These are phyloP conservation scores for Callionymus lyra DNA, from an alignment of 2,113 vertebrate genomes.

Conservation along the genomic window DNA sequence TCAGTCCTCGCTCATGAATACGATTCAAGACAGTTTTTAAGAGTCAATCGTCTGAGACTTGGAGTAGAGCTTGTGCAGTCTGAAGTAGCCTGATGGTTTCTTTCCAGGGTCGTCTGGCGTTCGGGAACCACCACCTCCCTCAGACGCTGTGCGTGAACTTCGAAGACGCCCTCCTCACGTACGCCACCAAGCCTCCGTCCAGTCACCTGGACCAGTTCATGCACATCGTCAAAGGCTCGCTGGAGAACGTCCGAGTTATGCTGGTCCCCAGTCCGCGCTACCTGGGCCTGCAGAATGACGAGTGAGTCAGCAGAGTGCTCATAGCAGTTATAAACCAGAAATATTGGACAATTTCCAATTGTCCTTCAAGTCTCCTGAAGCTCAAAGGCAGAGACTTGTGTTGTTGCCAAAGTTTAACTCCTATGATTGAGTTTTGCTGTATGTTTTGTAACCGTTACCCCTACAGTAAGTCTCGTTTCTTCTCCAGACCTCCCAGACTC, in stretches of 20 bases:
- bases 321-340: too few species aligned
- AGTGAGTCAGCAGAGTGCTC: slow-evolving; percentile 68
- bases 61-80: too few species aligned
- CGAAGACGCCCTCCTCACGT: slow-evolving; percentile 93
- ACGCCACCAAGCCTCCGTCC: slow-evolving; percentile 95
- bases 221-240: slow-evolving; percentile 94
- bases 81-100: too few species aligned
- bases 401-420: neutral
- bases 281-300: slow-evolving; percentile 89
- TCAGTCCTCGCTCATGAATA: slow-evolving; percentile 58
- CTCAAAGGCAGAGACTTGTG: neutral
- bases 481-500: slow-evolving; percentile 81
- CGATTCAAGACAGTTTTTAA: too few species aligned
- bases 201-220: slow-evolving; percentile 96
- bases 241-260: slow-evolving; percentile 97
- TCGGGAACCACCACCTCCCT: slow-evolving; percentile 93
- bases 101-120: slow-evolving; percentile 84
- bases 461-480: neutral
- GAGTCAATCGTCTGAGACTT: too few species aligned
- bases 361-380: slow-evolving; percentile 6
- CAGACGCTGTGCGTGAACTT: slow-evolving; percentile 95
- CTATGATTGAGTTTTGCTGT: neutral
- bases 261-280: slow-evolving; percentile 94
- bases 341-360: neutral
- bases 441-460: neutral